Evolutionary conservation across 2,888 invertebrate genomes (phyloP), one percentile per base, ranked within the genome.

Genomic region (Bhutanitis thaidina): DNA sequence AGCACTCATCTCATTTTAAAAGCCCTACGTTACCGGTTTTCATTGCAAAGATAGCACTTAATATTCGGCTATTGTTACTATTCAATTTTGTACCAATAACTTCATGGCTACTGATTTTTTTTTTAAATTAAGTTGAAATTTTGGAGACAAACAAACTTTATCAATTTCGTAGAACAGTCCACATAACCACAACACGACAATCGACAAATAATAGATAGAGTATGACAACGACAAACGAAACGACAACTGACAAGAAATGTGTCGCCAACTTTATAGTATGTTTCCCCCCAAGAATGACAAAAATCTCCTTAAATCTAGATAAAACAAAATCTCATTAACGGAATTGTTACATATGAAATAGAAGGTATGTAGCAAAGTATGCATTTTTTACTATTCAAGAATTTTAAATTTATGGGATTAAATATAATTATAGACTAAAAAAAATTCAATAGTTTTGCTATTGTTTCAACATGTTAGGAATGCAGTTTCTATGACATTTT

Each of bases 111-210:
- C 53, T 56, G 58, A 57, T 66, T 74, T 71, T 74, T 80, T 73
- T 67, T 60, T 62, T 73, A 74, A 67, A 55, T 55, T 60, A 45
- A 5, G 56, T 74, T 64, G 67, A 72, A 73, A 74, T 68, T 74
- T 78, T 70, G 65, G 55, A 67, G 73, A 75, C 73, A 78, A 27
- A 83, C 76, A 85, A 84, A 85, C 83, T 79, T 77, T 74, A 73
- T 55, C 62, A 81, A 83, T 81, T 84, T 64, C 56, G 47, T 50
- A 49, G 41, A 51, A 52, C 59, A 58, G 54, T 55, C 56, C 59
- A 57, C 27, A 27, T 8, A 5, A 27, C 34, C 12, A 34, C 59
- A 62, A 63, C 58, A 52, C 50, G 53, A 56, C 60, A 62, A 58
- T 27, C 27, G 27, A 27, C 27, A 27, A 27, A 8, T 20, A n/a